phyloP scores from a whole-genome alignment of 2,113 vertebrate species.

The Calyptomena viridis region DNA sequence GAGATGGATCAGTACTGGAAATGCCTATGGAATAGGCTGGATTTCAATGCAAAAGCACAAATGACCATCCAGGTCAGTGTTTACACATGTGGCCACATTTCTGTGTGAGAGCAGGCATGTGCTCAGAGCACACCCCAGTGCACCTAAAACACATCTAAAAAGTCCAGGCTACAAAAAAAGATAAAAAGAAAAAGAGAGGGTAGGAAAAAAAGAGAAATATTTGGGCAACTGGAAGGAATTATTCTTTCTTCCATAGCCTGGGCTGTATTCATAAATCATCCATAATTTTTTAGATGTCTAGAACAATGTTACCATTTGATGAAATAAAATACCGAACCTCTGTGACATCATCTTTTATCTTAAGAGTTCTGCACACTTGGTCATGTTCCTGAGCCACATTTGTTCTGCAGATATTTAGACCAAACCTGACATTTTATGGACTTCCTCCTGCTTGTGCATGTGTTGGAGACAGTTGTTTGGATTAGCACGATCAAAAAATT shows the following conservation, averaged over 20 bases:
- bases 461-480: slow-evolving; percentile 67
- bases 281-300: slow-evolving; percentile 34
- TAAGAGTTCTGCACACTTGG: background rate
- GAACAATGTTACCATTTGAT: slow-evolving; percentile 15
- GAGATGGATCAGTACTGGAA: background rate
- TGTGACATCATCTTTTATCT: slow-evolving; percentile 61
- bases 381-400: slow-evolving; percentile 54
- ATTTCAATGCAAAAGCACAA: background rate
- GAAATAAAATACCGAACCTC: slow-evolving; percentile 48
- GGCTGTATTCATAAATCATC: slow-evolving; percentile 43
- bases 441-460: slow-evolving; percentile 57
- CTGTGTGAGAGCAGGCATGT: background rate
- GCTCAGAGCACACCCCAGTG: background rate
- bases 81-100: background rate
- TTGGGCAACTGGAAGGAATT: slow-evolving; percentile 64
- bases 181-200: background rate
- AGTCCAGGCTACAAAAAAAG: background rate
- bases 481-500: slow-evolving; percentile 57
- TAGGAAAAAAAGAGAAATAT: background rate
- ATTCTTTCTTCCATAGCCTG: slow-evolving; percentile 6
- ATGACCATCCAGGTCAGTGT: background rate
- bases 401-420: slow-evolving; percentile 66
- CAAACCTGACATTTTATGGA: slow-evolving; percentile 64
- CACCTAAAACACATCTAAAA: background rate
- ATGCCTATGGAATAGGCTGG: background rate